phyloP scores from a whole-genome alignment of 2,113 vertebrate genomes.

The Thermophis baileyi region DNA sequence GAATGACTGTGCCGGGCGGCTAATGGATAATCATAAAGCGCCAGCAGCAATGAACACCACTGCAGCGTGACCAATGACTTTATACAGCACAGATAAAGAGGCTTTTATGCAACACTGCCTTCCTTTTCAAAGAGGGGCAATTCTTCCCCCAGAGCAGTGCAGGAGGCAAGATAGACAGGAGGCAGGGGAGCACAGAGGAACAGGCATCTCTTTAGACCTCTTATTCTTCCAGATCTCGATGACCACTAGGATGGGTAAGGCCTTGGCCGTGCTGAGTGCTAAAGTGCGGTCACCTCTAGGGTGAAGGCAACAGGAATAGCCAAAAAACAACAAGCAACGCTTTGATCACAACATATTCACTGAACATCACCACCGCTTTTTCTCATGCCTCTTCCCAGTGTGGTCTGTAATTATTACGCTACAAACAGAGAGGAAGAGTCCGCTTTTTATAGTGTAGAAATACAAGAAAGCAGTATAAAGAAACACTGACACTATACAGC shows the following conservation, averaged over 20 bases:
- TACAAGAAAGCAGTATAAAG: not conserved
- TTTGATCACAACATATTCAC: not conserved
- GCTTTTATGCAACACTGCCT: constrained; percentile 57
- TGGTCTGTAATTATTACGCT: not conserved
- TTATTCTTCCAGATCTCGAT: not conserved
- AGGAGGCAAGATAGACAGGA: constrained; percentile 1
- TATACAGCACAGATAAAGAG: constrained; percentile 59
- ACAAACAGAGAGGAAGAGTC: not conserved
- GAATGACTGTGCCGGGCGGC: constrained; percentile 67
- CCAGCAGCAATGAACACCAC: constrained; percentile 62
- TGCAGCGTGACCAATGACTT: constrained; percentile 72
- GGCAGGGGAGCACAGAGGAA: not conserved
- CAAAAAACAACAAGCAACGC: not conserved
- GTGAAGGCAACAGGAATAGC: not conserved
- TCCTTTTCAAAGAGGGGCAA: constrained; percentile 16
- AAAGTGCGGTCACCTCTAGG: not conserved
- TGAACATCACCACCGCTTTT: not conserved
- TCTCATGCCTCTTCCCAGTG: not conserved
- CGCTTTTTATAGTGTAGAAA: not conserved
- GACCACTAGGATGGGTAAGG: not conserved
- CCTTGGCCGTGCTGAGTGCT: not conserved
- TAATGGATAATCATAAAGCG: constrained; percentile 73
- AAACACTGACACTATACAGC: not conserved
- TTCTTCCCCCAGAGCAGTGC: constrained; percentile 1
- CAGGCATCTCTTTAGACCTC: not conserved